Evolutionary conservation across 2,888 invertebrate species (phyloP), one percentile per base, ranked within the genome.

Genomic region (Cyaniris semiargus): DNA sequence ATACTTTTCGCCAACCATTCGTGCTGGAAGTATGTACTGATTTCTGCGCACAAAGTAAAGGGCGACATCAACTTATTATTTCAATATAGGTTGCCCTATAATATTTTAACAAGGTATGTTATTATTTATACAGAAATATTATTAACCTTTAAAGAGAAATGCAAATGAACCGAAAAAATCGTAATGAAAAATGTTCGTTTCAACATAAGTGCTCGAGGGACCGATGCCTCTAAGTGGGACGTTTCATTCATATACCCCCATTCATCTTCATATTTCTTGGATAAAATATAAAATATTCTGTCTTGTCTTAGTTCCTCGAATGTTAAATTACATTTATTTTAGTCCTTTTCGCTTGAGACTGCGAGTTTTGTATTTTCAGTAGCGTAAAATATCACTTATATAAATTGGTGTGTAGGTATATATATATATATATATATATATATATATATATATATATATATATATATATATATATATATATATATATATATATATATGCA

Each of bases 241-340:
- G 56, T 79, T 79, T 79, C 78, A 76, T 80, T 78, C 78, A 75
- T n/a, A 80, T 72, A 78, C 78, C 76, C 78, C 58, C 79, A 79
- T 78, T 76, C 77, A 78, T 79, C 78, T 76, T 78, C 76, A 78
- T 79, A 79, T 79, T 80, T 78, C 76, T 78, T 78, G 74, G 74
- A 76, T 78, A 78, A 70, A 72, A 66, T 75, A 72, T 74, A 70
- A 76, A 74, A 79, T 56, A 56, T 76, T 58, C 72, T 66, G 76
- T 76, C 56, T 77, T 48, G 66, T 72, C 72, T 72, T 23, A 72
- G 72, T 44, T 72, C 72, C n/a, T 72, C 21, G 38, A 72, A 72
- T 72, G 5, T 72, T 72, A 38, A 44, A 72, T 38, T 44, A 72
- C 72, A 72, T 44, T 38, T 23, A 72, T 38, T 66, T 66, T 18